A percentile compares a stretch with the other conserved stretches of the same genome.
Evolutionary conservation across 2,888 invertebrate genomes (phyloP).

Genomic region (Drosophila dives): DNA sequence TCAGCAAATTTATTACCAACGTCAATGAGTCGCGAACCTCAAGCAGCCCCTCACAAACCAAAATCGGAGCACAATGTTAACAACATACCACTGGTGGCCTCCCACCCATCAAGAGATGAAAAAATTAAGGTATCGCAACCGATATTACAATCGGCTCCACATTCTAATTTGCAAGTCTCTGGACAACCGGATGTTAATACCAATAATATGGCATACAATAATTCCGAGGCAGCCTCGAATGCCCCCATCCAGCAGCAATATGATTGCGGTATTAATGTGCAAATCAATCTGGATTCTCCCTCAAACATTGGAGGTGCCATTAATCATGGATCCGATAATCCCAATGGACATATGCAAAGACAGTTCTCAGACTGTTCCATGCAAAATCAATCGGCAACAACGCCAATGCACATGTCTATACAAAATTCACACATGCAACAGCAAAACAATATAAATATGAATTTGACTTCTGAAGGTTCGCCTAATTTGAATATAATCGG

Average conservation of each 20-base stretch:
- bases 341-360: constrained; percentile 86
- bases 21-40: constrained; percentile 44
- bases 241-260: constrained; percentile 90
- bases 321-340: constrained; percentile 89
- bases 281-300: constrained; percentile 94
- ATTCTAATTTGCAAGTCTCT: constrained; percentile 72
- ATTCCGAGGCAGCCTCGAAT: constrained; percentile 93
- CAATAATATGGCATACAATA: constrained; percentile 89
- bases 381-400: constrained; percentile 87
- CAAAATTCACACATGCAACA: constrained; percentile 88
- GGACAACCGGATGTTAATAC: constrained; percentile 66
- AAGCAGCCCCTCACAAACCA: constrained; percentile 57
- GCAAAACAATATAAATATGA: constrained; percentile 77
- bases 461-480: constrained; percentile 76
- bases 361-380: constrained; percentile 89
- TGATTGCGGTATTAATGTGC: constrained; percentile 93
- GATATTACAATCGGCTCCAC: constrained; percentile 40
- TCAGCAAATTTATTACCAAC: constrained; percentile 51
- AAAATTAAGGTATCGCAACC: constrained; percentile 66
- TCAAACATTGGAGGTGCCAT: constrained; percentile 94
- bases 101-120: constrained; percentile 53
- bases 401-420: constrained; percentile 85
- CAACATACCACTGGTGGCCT: constrained; percentile 40
- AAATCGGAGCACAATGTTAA: constrained; percentile 69
- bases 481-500: constrained; percentile 84